Base-by-base conservation (phyloP, 2,797 vertebrate species). In the Heterohyrax brucei region DNA sequence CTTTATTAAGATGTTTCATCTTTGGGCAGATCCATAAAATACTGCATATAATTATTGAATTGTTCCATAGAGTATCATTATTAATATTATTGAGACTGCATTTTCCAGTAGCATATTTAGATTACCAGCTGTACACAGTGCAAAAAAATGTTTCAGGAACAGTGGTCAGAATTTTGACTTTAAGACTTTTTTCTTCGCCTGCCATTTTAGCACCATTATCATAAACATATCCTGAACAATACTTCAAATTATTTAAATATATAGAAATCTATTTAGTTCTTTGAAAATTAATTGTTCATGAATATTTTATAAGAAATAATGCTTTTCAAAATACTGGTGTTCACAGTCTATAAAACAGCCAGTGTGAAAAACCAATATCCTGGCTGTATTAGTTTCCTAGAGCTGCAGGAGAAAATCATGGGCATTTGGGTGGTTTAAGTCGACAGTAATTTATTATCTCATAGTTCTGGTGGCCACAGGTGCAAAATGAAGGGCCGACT, bases 191-290 rank as follows among this genome's bases (percentile, higher is more conserved):
- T 30, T 48, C 30, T 89, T 83, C 56, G 46, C 5, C 39, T 83
- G 12, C 12, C 13, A 68, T 21, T 70, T 89, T 84, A 94, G 50
- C 24, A 50, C 61, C 12, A 5, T 28, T 48, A 68, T 48, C 39
- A 48, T 50, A 89, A 26, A 70, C 62, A 66, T 89, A 46, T 10
- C 33, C 24, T 64, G 28, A 61, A 13, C 66, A 76, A 66, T 83
- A 68, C 77, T 89, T 89, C 46, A 68, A 79, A 81, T 89, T 70
- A 83, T 78, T 87, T 75, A 56, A 61, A 93, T 83, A 53, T 30
- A 30, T 94, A 12, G 44, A 19, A 83, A 28, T 77, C 59, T 70
- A 61, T 77, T 83, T 81, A 44, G n/a, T 44, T 77, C 68, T 79
- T 73, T 24, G 24, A 73, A 50, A 62, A 53, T 30, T 93, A 39